Evolutionary conservation across 2,888 invertebrate genomes (phyloP).

Genomic region (Lepas anatifera): DNA sequence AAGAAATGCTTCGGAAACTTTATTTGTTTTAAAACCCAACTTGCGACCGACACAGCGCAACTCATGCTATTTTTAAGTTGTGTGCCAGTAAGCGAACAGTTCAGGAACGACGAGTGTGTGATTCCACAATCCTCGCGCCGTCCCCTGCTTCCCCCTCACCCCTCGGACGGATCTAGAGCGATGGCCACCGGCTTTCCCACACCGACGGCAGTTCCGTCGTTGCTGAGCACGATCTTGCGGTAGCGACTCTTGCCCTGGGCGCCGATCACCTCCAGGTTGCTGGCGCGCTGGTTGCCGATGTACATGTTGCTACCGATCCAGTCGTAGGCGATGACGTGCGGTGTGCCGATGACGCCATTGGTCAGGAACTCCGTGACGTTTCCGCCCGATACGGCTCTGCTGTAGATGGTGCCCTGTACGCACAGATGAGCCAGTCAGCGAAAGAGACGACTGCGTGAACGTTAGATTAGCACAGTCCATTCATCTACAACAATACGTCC

Average conservation of each 20-base stretch:
- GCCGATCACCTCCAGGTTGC: conserved; percentile 78
- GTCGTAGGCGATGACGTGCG: conserved; percentile 85
- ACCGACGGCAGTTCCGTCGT: conserved; percentile 71
- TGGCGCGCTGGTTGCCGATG: conserved; percentile 76
- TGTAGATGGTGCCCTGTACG: conserved; percentile 64
- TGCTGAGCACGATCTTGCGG: conserved; percentile 72
- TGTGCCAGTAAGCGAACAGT: no score
- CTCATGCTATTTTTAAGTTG: no score
- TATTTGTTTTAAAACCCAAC: no score
- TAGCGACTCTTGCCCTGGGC: conserved; percentile 69
- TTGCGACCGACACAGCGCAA: no score
- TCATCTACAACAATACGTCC: no score
- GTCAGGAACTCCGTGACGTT: conserved; percentile 70
- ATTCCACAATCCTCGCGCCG: no score
- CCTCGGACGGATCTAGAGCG: conserved; percentile 83
- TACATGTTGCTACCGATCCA: conserved; percentile 93
- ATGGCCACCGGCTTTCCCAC: conserved; percentile 79
- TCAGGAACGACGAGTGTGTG: no score
- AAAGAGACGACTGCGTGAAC: no score
- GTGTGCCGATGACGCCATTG: conserved; percentile 81
- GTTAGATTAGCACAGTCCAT: no score
- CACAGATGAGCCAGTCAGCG: no score
- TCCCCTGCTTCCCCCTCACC: no score
- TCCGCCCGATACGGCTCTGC: conserved; percentile 71
- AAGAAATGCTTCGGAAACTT: no score